Conservation (phyloP, 2,797 vertebrate genomes). For the Etheostoma perlongum region DNA sequence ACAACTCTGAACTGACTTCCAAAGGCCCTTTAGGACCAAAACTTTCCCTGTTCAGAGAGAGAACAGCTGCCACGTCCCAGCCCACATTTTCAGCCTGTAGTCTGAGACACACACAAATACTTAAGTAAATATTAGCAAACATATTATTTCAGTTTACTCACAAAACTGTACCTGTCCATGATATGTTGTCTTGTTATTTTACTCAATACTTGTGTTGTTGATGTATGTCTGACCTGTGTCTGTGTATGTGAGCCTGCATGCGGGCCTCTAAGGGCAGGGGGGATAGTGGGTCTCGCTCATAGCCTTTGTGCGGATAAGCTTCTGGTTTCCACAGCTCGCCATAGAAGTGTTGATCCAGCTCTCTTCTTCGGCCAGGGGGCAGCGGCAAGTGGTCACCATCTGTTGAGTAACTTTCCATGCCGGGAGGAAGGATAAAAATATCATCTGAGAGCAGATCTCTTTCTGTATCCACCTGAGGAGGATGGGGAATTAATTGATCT, state of each 20-base stretch:
- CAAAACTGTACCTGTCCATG: neutral
- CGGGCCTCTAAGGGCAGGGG: conserved; percentile 73
- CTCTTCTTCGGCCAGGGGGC: conserved; percentile 74
- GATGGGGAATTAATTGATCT: neutral
- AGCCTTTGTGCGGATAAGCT: conserved; percentile 29
- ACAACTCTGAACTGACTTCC: conserved; percentile 81
- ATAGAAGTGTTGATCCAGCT: conserved; percentile 84
- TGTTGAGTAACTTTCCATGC: conserved; percentile 82
- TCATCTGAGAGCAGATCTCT: conserved; percentile 78
- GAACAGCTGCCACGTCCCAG: conserved; percentile 83
- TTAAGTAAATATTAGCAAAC: neutral
- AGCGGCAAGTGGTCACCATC: conserved; percentile 87
- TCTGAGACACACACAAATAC: conserved; percentile 58
- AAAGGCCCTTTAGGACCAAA: conserved; percentile 85
- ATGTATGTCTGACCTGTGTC: conserved; percentile 83
- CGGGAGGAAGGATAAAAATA: conserved; percentile 78
- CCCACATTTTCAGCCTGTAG: conserved; percentile 47
- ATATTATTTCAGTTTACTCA: neutral
- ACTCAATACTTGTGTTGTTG: neutral
- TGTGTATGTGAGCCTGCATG: conserved; percentile 85
- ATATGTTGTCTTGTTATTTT: neutral
- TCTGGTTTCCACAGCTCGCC: conserved; percentile 67
- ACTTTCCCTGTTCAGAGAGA: conserved; percentile 74
- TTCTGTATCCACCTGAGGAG: conserved; percentile 23
- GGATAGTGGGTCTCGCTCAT: conserved; percentile 46